Percentiles rank a stretch among this genome's conserved stretches.
phyloP scores from a whole-genome alignment of 2,113 vertebrate genomes.

The Gobius niger region DNA sequence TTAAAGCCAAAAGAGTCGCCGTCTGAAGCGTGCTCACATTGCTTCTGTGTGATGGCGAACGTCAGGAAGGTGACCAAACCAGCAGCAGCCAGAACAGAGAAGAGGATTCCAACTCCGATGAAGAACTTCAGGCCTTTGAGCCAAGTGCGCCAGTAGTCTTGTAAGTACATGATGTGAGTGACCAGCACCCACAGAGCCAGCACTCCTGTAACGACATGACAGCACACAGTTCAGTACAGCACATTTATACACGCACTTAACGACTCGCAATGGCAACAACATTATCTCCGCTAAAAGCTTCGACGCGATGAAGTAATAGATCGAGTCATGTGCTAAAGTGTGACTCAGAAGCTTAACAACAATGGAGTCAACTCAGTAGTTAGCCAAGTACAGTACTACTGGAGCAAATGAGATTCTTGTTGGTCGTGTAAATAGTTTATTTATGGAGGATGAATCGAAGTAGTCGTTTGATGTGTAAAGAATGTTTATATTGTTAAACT shows the following conservation, averaged over 20 bases:
- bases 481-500: too few relatives aligned
- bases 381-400: background rate
- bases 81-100: slow-evolving; percentile 80
- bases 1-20: background rate
- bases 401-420: background rate
- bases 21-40: slow-evolving; percentile 78
- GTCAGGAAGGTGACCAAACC: slow-evolving; percentile 85
- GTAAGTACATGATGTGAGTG: slow-evolving; percentile 94
- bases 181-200: slow-evolving; percentile 91
- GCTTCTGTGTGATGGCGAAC: slow-evolving; percentile 84
- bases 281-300: background rate
- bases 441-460: too few relatives aligned
- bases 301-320: background rate
- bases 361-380: background rate
- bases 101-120: slow-evolving; percentile 83
- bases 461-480: too few relatives aligned
- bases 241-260: background rate
- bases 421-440: background rate
- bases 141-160: slow-evolving; percentile 98
- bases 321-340: slow-evolving; percentile 12
- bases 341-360: background rate
- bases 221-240: background rate
- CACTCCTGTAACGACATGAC: slow-evolving; percentile 79
- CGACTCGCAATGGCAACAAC: background rate
- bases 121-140: slow-evolving; percentile 93